Percentiles rank a stretch among this genome's conserved stretches.
Conservation (phyloP, 2,113 vertebrate species). For the Pogonocichla stellata region DNA sequence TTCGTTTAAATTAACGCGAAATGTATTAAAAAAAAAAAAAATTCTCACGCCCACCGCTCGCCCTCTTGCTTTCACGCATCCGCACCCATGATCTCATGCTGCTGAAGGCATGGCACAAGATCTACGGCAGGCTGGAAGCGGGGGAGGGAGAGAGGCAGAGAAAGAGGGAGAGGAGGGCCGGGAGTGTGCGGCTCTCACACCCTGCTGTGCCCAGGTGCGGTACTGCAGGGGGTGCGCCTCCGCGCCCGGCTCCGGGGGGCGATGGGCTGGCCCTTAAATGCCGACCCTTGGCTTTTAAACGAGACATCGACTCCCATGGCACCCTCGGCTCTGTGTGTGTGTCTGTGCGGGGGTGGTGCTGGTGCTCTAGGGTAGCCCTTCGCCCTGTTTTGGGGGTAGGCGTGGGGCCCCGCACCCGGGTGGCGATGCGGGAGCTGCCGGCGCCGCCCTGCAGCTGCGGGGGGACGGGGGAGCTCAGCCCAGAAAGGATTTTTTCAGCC, state of each 20-base stretch:
- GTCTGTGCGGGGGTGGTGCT: fast-evolving
- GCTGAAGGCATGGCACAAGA: slow-evolving; percentile 33
- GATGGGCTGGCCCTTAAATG: not conserved
- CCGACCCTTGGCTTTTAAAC: not conserved
- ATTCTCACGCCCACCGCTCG: slow-evolving; percentile 31
- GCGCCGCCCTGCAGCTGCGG: not conserved
- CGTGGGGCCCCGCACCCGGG: not conserved
- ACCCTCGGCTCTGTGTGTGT: not conserved
- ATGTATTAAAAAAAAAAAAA: not conserved
- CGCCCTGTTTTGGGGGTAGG: not conserved
- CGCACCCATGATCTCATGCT: slow-evolving; percentile 49
- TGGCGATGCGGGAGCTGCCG: not conserved
- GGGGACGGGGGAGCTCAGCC: not conserved
- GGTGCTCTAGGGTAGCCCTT: not conserved
- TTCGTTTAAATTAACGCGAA: not conserved
- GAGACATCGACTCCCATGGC: not conserved
- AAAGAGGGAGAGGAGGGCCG: not conserved
- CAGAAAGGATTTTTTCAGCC: not conserved
- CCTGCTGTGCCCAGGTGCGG: slow-evolving; percentile 51
- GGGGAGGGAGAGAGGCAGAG: not conserved
- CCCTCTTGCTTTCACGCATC: slow-evolving; percentile 50
- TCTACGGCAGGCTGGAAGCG: not conserved
- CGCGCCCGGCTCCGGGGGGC: not conserved
- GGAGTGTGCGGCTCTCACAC: not conserved
- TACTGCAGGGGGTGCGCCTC: slow-evolving; percentile 21